Evolutionary conservation across 1,140 invertebrate species (phyloP), one percentile per base, ranked within the genome.

Genomic region (Lasaia peninsularis): DNA sequence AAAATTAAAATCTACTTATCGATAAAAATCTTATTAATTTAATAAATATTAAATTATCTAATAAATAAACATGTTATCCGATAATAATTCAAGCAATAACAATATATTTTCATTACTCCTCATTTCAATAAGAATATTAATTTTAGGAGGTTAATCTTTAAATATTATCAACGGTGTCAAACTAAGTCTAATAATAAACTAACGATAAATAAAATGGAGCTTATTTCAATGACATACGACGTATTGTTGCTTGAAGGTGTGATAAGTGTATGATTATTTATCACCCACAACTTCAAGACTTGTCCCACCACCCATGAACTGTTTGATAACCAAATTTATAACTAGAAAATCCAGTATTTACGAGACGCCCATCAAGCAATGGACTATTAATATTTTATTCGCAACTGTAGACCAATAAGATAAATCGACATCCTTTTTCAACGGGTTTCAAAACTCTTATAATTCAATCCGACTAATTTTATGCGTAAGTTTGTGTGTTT

Each of bases 321-420:
- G 59, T 61, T 65, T 44, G 37, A 20, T 44, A 44, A 58, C 50
- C 56, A 54, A 66, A 66, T 66, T 66, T 57, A 59, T 62, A 62
- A 66, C 63, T 59, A 33, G 63, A 62, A 54, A 58, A 62, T 59
- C 63, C 49, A 62, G 60, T 62, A 59, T 62, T 59, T 44, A 58
- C 35, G 40, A 44, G 35, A 53, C 33, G 32, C n/a, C 18, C 16
- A 58, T 55, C 54, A 51, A 32, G 20, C 51, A 16, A 52, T 48
- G 18, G 11, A 10, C 33, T 60, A 56, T 59, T 50, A 18, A 54
- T 53, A 37, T 58, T 54, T 52, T 50, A 34, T 35, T 62, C 40
- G 24, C 34, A 48, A 21, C 40, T 5, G 18, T 48, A 21, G 11
- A 21, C 18, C 40, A 11, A 48, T 21, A 20, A 48, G 9, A 44